Evolutionary conservation across 2,113 vertebrate species (phyloP).

Genomic region (Phrynosoma platyrhinos): DNA sequence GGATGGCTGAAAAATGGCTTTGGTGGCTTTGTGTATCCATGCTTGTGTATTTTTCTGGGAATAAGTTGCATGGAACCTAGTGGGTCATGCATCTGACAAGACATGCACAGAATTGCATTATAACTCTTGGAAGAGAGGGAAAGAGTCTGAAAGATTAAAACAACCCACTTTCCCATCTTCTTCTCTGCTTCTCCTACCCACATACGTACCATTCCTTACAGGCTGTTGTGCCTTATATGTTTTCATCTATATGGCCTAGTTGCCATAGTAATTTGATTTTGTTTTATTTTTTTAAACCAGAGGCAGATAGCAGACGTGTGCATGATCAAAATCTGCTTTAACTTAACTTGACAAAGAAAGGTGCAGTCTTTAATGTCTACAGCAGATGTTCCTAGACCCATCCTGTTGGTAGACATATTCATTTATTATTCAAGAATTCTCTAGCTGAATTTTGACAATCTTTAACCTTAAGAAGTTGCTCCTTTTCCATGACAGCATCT

Average conservation of each 20-base stretch:
- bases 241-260: not conserved
- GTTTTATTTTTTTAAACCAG: not conserved
- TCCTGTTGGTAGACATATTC: not conserved
- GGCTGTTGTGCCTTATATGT: not conserved
- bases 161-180: not conserved
- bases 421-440: slow-evolving; percentile 10
- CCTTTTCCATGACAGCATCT: slow-evolving; percentile 1
- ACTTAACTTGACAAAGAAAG: slow-evolving; percentile 5
- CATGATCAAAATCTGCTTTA: slow-evolving; percentile 20
- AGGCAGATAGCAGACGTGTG: not conserved
- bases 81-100: not conserved
- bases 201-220: not conserved
- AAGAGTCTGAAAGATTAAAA: not conserved
- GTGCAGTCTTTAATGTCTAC: not conserved
- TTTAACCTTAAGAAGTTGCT: not conserved
- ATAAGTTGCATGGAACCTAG: not conserved
- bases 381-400: not conserved
- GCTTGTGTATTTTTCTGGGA: not conserved
- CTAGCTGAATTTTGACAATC: not conserved
- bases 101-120: not conserved
- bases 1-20: too few relatives aligned
- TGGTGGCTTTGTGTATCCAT: too few relatives aligned
- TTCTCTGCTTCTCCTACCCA: not conserved
- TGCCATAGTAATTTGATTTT: not conserved
- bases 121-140: not conserved